A percentile compares a stretch with the other conserved stretches of the same genome.
Conservation (phyloP, 2,113 vertebrate genomes). For the Larimichthys crocea region DNA sequence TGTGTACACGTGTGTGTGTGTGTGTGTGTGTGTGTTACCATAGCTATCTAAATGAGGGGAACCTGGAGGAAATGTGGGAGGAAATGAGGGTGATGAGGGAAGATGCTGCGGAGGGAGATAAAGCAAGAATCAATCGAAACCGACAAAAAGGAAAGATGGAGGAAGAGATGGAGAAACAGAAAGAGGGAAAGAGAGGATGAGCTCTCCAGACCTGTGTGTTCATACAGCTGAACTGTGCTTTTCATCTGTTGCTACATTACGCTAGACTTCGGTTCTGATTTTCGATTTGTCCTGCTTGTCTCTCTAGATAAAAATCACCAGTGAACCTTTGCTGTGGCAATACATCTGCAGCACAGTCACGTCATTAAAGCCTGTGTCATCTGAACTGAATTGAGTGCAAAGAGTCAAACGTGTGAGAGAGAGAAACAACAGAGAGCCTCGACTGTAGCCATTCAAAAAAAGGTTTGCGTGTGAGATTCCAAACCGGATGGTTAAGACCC, state of each 20-base stretch:
- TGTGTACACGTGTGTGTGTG: slow-evolving; percentile 1
- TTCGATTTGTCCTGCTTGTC: background rate
- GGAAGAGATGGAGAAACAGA: slow-evolving; percentile 7
- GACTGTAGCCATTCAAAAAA: slow-evolving; percentile 53
- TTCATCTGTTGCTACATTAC: background rate
- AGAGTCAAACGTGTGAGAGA: slow-evolving; percentile 15
- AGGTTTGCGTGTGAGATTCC: slow-evolving; percentile 73
- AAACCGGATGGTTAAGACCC: slow-evolving; percentile 77
- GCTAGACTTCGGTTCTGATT: background rate
- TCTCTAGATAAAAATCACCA: slow-evolving; percentile 4
- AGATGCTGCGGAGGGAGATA: slow-evolving; percentile 57
- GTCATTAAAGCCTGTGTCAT: background rate
- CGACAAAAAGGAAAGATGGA: slow-evolving; percentile 9
- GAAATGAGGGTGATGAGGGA: slow-evolving; percentile 61
- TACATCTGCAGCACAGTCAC: background rate
- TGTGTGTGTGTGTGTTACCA: slow-evolving; percentile 43
- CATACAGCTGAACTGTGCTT: background rate
- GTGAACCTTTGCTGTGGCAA: background rate
- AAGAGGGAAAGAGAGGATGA: background rate
- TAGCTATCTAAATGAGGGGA: slow-evolving; percentile 61
- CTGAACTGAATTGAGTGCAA: background rate
- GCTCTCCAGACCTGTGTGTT: background rate
- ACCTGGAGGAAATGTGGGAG: slow-evolving; percentile 67
- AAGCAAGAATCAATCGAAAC: slow-evolving; percentile 43
- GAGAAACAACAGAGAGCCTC: slow-evolving; percentile 34